Evolutionary conservation across 2,113 vertebrate species (phyloP), one percentile per base, ranked within the genome.

Genomic region (Tragelaphus strepsiceros): DNA sequence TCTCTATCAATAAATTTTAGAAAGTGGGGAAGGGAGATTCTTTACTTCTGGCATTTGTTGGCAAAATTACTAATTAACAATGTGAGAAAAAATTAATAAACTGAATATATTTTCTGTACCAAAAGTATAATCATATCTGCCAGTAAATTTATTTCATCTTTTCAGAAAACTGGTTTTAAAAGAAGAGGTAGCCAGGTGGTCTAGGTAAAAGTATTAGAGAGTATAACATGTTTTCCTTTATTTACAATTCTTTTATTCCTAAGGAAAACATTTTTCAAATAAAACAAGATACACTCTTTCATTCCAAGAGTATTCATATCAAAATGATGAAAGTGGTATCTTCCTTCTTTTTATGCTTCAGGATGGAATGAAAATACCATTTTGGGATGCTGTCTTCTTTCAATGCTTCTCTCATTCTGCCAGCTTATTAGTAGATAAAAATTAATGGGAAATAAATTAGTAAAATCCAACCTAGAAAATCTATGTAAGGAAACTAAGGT

Each of bases 251-350:
- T 80, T 95, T 95, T 81, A 94, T 90, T 93, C 43, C 77, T 81
- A 94, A 94, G 51, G 85, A 90, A 59, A 95, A 95, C n/a, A 67
- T 61, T 94, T 97, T 93, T 97, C 85, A 97, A 96, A 94, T 93
- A 95, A 90, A 96, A 39, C 54, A 95, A 53, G 51, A 95, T 93
- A 32, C 61, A 77, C 51, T 56, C 30, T 95, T 51, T 96, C 82
- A 97, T 93, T 93, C 22, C 51, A 88, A 78, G 12, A 82, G 24
- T 49, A 94, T 86, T 97, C 86, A 56, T 82, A 86, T 93, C 51
- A 88, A 89, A 97, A 81, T 94, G 35, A 96, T 88, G 32, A 95
- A 97, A 92, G 78, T 71, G 12, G 3, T 78, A 43, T 39, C 16
- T 78, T 74, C 11, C 21, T 89, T 56, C 12, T 88, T 93, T 91